These are phyloP conservation scores for Tretioscincus oriximinensis DNA, from an alignment of 2,113 vertebrate genomes.

Conservation along the genomic window DNA sequence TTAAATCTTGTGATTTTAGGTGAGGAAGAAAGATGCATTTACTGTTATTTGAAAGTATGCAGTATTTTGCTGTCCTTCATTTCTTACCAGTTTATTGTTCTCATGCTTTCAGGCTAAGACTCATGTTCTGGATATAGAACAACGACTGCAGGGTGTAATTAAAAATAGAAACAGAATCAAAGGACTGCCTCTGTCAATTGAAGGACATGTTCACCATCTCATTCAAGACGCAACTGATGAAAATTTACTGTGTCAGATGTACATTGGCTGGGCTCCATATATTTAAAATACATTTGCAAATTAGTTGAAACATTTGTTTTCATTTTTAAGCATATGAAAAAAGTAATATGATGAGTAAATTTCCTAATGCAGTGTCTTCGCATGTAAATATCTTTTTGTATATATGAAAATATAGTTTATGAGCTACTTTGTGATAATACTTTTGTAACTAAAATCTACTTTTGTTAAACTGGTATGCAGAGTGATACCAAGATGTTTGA, in stretches of 20 bases:
- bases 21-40: neutral
- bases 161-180: slow-evolving; percentile 94
- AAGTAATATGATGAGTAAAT: neutral
- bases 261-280: slow-evolving; percentile 96
- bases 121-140: slow-evolving; percentile 94
- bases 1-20: neutral
- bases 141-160: slow-evolving; percentile 93
- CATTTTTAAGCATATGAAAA: neutral
- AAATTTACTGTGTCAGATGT: slow-evolving; percentile 94
- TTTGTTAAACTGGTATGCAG: neutral
- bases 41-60: neutral
- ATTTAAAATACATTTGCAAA: slow-evolving; percentile 72
- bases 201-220: slow-evolving; percentile 97
- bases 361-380: neutral
- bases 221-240: slow-evolving; percentile 95
- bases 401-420: neutral
- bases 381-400: neutral
- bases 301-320: neutral
- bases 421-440: slow-evolving; percentile 1
- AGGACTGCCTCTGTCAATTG: slow-evolving; percentile 93
- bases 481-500: neutral
- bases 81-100: neutral
- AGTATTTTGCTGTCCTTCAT: neutral
- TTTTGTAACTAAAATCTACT: neutral
- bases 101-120: slow-evolving; percentile 87